These are phyloP conservation scores for Gonioctena quinquepunctata DNA, from an alignment of 1,140 invertebrate genomes.

Conservation along the genomic window DNA sequence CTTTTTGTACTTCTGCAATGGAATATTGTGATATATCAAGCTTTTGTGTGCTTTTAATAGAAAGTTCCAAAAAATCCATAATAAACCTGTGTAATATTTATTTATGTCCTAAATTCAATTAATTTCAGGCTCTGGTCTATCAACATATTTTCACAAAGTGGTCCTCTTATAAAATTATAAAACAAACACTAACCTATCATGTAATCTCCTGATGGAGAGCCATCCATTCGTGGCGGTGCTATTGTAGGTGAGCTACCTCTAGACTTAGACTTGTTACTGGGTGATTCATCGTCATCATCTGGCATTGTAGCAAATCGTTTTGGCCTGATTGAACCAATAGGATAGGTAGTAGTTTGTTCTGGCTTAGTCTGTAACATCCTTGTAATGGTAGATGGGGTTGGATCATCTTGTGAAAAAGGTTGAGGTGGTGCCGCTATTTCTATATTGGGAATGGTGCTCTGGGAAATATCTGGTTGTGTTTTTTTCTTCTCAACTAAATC, in stretches of 20 bases:
- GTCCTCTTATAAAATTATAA: too few species aligned
- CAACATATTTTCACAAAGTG: too few species aligned
- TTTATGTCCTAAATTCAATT: too few species aligned
- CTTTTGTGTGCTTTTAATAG: too few species aligned
- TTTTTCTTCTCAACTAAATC: slow-evolving; percentile 11
- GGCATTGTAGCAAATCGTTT: slow-evolving; percentile 47
- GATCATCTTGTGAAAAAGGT: slow-evolving; percentile 54
- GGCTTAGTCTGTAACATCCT: slow-evolving; percentile 61
- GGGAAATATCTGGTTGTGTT: background rate
- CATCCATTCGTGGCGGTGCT: background rate
- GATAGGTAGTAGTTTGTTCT: slow-evolving; percentile 25
- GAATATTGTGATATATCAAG: too few species aligned
- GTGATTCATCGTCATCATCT: slow-evolving; percentile 31
- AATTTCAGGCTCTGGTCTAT: too few species aligned
- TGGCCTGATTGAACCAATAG: slow-evolving; percentile 40
- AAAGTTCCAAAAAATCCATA: too few species aligned
- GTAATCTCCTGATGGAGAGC: background rate
- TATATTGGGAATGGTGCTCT: slow-evolving; percentile 39
- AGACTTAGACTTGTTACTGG: background rate
- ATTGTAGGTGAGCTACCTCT: background rate
- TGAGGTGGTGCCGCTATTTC: slow-evolving; percentile 55
- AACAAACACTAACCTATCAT: slow-evolving; percentile 10
- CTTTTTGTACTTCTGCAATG: too few species aligned
- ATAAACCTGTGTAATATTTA: too few species aligned
- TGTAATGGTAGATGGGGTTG: slow-evolving; percentile 64